These are phyloP conservation scores for Luidia sarsii DNA, from an alignment of 53 echinoderm and acorn worm species.

Conservation along the genomic window DNA sequence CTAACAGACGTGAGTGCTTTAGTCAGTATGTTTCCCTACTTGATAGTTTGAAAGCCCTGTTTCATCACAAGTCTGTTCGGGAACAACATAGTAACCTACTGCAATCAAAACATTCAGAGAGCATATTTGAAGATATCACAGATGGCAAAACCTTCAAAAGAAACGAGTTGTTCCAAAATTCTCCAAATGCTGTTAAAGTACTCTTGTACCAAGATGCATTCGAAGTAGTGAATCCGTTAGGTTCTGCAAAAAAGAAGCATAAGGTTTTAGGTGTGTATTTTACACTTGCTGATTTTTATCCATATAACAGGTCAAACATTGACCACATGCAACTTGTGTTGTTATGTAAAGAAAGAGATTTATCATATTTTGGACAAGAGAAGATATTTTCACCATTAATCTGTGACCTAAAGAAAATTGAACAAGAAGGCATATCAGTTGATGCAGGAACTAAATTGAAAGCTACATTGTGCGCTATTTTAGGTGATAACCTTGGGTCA, in stretches of 20 bases:
- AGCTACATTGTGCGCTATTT: slow-evolving; percentile 13
- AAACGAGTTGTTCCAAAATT: slow-evolving; percentile 1
- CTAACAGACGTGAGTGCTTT: slow-evolving; percentile 12
- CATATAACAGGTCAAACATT: slow-evolving; percentile 41
- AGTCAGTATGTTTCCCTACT: slow-evolving; percentile 70
- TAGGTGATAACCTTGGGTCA: slow-evolving; percentile 47
- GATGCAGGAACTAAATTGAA: neutral
- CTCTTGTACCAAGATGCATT: slow-evolving; percentile 58
- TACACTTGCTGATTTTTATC: slow-evolving; percentile 26
- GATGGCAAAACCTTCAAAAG: slow-evolving; percentile 52
- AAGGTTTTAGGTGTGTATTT: slow-evolving; percentile 38
- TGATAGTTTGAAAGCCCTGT: slow-evolving; percentile 40
- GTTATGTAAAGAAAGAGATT: slow-evolving; percentile 45
- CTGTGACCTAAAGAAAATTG: slow-evolving; percentile 28
- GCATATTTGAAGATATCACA: slow-evolving; percentile 32
- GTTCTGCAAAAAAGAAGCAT: slow-evolving; percentile 55
- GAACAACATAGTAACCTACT: slow-evolving; percentile 22
- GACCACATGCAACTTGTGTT: slow-evolving; percentile 53
- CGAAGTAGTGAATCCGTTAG: slow-evolving; percentile 58
- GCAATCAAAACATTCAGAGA: neutral
- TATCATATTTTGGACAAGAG: slow-evolving; percentile 3
- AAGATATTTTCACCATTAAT: slow-evolving; percentile 31
- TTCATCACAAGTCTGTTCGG: slow-evolving; percentile 29
- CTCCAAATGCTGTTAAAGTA: neutral
- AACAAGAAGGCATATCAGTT: slow-evolving; percentile 21